Evolutionary conservation across 2,113 vertebrate species (phyloP), one percentile per base, ranked within the genome.

Genomic region (Eleginops maclovinus): DNA sequence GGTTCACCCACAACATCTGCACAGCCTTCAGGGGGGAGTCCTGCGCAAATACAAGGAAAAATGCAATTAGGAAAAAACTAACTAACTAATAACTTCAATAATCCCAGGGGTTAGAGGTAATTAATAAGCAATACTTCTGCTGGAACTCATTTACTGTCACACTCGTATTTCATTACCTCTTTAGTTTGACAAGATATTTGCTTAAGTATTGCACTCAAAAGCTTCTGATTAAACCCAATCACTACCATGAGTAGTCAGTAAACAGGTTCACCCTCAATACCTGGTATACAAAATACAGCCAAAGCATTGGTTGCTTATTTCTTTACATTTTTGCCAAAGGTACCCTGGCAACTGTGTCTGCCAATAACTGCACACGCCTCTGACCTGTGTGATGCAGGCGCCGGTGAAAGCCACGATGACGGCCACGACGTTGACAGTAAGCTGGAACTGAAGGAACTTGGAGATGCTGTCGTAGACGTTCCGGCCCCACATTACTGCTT

Each of bases 401-500:
- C 98, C 98, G 0, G 97, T 99, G 93, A 99, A 99, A 69, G 98
- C 98, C 88, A 99, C 97, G 0, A 98, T 99, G 82, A 99, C 98
- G 0, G 98, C 98, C 87, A 99, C 98, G 0, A 99, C 94, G 1
- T 99, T 99, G 75, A 99, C 98, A 0, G 98, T 99, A 26, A 99
- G 96, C 95, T 99, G 98, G 94, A 99, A 99, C 94, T 99, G 98
- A 83, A 99, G 95, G 89, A 99, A 99, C 82, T 99, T 99, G 84
- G 98, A 99, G 91, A 99, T 99, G 87, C 97, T 98, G 87, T 99
- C 98, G 0, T 99, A 99, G 76, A 99, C 98, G 0, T 99, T 99
- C 26, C 97, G 94, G 13, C 98, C 98, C 98, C 98, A 99, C 98
- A 99, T 99, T n/a, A 99, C 98, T 0, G 98, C 98, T 90, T 99